phyloP scores from a whole-genome alignment of 2,888 invertebrate species.

The Drosophila mimica region DNA sequence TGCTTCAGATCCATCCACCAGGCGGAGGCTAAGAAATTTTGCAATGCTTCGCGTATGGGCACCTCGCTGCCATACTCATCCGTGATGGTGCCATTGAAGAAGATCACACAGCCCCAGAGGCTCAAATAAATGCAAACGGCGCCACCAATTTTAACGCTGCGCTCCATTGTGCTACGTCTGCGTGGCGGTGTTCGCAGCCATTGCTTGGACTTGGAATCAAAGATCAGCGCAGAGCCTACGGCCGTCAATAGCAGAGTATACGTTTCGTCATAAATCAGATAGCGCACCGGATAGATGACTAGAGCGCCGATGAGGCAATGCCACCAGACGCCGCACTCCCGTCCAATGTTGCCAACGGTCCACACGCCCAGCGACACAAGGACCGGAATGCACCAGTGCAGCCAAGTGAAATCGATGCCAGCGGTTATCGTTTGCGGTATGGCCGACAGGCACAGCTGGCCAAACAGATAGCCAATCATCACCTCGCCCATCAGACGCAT shows the following conservation, averaged over 20 bases:
- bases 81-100: constrained; percentile 94
- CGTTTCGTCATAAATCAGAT: constrained; percentile 90
- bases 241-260: constrained; percentile 90
- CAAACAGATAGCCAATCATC: constrained; percentile 92
- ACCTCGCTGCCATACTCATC: constrained; percentile 95
- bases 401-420: constrained; percentile 89
- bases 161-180: constrained; percentile 85
- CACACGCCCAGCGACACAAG: constrained; percentile 93
- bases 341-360: constrained; percentile 95
- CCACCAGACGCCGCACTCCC: constrained; percentile 90
- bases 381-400: constrained; percentile 90
- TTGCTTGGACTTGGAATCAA: constrained; percentile 91
- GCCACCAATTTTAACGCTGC: constrained; percentile 87
- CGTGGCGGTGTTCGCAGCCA: constrained; percentile 90
- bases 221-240: constrained; percentile 88
- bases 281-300: constrained; percentile 88
- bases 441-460: constrained; percentile 90
- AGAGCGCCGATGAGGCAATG: constrained; percentile 90
- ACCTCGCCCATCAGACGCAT: constrained; percentile 91
- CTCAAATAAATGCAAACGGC: constrained; percentile 90
- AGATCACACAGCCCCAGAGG: constrained; percentile 92
- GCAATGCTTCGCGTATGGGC: constrained; percentile 93
- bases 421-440: constrained; percentile 90
- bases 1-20: constrained; percentile 94
- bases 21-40: constrained; percentile 95